phyloP scores from a whole-genome alignment of 2,888 invertebrate species.

The Drosophila neonasuta region DNA sequence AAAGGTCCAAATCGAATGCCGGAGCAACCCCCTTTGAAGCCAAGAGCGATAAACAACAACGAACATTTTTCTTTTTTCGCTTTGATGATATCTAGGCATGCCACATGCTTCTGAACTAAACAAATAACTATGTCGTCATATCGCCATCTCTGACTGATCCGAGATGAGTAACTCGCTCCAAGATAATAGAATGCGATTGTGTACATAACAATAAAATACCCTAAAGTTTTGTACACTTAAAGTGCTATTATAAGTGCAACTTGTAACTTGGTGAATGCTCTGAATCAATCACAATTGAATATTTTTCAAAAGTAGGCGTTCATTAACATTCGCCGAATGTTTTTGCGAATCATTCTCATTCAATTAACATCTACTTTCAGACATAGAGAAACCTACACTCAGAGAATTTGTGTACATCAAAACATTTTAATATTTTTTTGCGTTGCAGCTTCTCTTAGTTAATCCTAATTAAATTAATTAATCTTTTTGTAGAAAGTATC shows the following conservation, averaged over 20 bases:
- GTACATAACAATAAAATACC: constrained; percentile 35
- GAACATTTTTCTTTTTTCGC: constrained; percentile 26
- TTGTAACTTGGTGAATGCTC: not conserved
- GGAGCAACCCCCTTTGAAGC: constrained; percentile 27
- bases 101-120: constrained; percentile 22
- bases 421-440: not conserved
- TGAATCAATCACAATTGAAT: not conserved
- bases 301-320: not conserved
- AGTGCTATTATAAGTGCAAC: not conserved
- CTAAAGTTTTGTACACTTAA: not conserved
- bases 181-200: constrained; percentile 56
- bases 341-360: constrained; percentile 1
- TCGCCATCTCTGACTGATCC: constrained; percentile 24
- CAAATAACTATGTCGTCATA: constrained; percentile 44
- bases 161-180: constrained; percentile 50
- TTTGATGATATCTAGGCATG: constrained; percentile 60
- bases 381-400: constrained; percentile 6
- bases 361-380: constrained; percentile 15
- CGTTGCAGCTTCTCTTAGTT: not conserved
- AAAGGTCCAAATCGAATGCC: constrained; percentile 1
- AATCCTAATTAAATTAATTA: not conserved
- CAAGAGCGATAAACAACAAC: constrained; percentile 33
- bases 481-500: not conserved
- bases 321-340: constrained; percentile 5
- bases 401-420: not conserved